Evolutionary conservation across 2,888 invertebrate genomes (phyloP).

Genomic region (Herminia tarsipennalis): DNA sequence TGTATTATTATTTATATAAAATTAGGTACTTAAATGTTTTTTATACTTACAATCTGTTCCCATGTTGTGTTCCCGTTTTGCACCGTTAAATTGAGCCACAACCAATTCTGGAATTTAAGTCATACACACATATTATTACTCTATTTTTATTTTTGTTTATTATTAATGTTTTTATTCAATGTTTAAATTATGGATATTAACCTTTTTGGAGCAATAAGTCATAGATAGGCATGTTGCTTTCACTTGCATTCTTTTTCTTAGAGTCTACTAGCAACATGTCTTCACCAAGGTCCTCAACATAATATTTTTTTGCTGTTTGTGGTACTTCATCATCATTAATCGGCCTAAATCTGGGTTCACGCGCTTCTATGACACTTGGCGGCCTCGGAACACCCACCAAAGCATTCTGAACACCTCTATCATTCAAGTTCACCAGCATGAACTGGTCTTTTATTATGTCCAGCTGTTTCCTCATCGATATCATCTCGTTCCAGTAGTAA

Average conservation of each 20-base stretch:
- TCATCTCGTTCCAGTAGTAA: constrained; percentile 78
- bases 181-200: constrained; percentile 30
- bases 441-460: constrained; percentile 71
- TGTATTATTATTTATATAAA: too few species aligned
- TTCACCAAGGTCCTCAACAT: constrained; percentile 73
- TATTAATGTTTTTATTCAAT: neutral
- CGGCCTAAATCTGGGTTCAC: constrained; percentile 59
- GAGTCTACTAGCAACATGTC: constrained; percentile 74
- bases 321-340: constrained; percentile 46
- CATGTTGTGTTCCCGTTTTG: constrained; percentile 60
- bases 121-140: constrained; percentile 10
- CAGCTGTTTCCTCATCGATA: constrained; percentile 69
- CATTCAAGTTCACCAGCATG: constrained; percentile 59
- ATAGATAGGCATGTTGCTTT: constrained; percentile 53
- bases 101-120: constrained; percentile 62
- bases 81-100: constrained; percentile 77
- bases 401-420: constrained; percentile 60
- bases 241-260: constrained; percentile 65
- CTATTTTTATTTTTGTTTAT: neutral
- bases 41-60: constrained; percentile 67
- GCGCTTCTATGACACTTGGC: constrained; percentile 40
- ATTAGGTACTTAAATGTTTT: too few species aligned
- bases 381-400: constrained; percentile 54
- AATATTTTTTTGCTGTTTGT: constrained; percentile 60
- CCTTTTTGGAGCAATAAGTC: constrained; percentile 66